These are phyloP conservation scores for Drosophila paulistorum DNA, from an alignment of 1,140 invertebrate genomes.

Conservation along the genomic window DNA sequence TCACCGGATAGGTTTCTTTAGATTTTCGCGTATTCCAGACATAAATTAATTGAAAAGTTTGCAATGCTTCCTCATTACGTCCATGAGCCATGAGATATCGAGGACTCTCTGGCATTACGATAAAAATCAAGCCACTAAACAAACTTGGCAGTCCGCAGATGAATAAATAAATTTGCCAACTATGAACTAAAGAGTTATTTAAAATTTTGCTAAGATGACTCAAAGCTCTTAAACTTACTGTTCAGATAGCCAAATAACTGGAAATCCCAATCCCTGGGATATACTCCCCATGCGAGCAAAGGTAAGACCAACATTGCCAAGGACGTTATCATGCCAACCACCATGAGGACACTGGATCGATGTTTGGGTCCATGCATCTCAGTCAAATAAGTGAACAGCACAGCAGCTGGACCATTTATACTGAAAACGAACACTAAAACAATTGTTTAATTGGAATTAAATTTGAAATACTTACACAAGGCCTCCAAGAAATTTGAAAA, in stretches of 20 bases:
- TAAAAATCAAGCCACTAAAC: slow-evolving; percentile 85
- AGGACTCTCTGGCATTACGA: slow-evolving; percentile 90
- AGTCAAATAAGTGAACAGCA: slow-evolving; percentile 87
- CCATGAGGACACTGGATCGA: slow-evolving; percentile 86
- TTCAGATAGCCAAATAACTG: slow-evolving; percentile 84
- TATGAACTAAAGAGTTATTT: slow-evolving; percentile 83
- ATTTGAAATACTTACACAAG: slow-evolving; percentile 87
- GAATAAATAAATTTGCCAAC: slow-evolving; percentile 90
- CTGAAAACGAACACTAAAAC: slow-evolving; percentile 76
- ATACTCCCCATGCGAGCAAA: slow-evolving; percentile 85
- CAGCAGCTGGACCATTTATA: slow-evolving; percentile 89
- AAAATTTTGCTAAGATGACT: background rate
- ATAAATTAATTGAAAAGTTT: slow-evolving; percentile 64
- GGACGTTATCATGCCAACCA: slow-evolving; percentile 86
- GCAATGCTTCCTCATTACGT: slow-evolving; percentile 86
- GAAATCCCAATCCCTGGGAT: slow-evolving; percentile 83
- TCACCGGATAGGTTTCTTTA: slow-evolving; percentile 87
- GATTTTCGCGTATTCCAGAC: slow-evolving; percentile 85
- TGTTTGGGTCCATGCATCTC: slow-evolving; percentile 87
- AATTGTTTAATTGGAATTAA: background rate
- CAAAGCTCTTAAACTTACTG: slow-evolving; percentile 83
- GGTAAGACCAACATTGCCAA: slow-evolving; percentile 84
- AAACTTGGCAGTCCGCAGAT: slow-evolving; percentile 87
- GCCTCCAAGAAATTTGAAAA: slow-evolving; percentile 90
- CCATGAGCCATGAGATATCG: slow-evolving; percentile 91